phyloP scores from a whole-genome alignment of 1,140 invertebrate genomes.

The Penaeus japonicus region DNA sequence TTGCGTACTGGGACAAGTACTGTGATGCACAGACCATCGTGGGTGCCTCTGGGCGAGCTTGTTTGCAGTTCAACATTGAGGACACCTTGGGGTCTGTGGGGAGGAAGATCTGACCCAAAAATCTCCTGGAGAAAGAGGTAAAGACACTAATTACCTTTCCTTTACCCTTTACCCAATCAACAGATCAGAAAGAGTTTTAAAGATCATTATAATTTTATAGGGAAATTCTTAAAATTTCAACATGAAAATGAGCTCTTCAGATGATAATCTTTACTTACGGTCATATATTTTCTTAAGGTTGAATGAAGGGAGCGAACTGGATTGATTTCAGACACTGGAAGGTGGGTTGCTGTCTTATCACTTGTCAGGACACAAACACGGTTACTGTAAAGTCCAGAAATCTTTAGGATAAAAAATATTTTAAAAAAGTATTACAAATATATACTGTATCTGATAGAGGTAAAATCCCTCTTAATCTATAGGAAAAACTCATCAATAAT shows the following conservation, averaged over 20 bases:
- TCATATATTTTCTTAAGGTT: constrained; percentile 87
- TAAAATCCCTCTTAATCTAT: not conserved
- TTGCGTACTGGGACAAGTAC: constrained; percentile 82
- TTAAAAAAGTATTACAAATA: too few species aligned
- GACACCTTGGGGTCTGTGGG: constrained; percentile 84
- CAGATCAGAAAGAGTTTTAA: not conserved
- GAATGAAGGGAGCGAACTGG: constrained; percentile 85
- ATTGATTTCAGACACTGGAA: constrained; percentile 88
- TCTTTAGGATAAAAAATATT: not conserved
- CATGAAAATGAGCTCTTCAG: not conserved
- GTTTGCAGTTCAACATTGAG: constrained; percentile 71
- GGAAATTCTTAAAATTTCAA: too few species aligned
- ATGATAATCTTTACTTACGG: constrained; percentile 66
- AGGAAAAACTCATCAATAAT: not conserved
- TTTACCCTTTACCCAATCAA: not conserved
- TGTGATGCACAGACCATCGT: constrained; percentile 84
- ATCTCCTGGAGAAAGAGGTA: constrained; percentile 71
- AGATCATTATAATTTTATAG: not conserved
- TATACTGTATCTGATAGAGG: not conserved
- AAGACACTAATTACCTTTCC: not conserved
- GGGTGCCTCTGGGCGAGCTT: constrained; percentile 60
- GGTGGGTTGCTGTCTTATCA: constrained; percentile 81
- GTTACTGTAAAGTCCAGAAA: constrained; percentile 69
- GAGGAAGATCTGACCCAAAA: constrained; percentile 84
- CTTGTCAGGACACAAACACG: constrained; percentile 82